Evolutionary conservation across 2,888 invertebrate species (phyloP).

Genomic region (Catocala sponsa): DNA sequence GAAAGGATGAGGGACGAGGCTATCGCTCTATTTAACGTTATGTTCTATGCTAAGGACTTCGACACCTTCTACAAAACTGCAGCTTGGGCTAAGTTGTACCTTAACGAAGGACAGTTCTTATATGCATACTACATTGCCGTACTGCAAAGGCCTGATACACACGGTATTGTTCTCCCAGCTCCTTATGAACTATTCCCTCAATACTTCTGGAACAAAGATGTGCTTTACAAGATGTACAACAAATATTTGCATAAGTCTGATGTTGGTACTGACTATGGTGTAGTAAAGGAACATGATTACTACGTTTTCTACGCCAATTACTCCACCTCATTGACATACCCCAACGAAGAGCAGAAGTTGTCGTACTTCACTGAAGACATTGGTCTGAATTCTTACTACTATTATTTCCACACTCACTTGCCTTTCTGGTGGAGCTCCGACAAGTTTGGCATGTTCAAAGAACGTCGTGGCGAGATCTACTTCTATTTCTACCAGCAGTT

Average conservation of each 20-base stretch:
- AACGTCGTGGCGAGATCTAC: constrained; percentile 90
- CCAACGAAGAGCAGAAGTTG: constrained; percentile 87
- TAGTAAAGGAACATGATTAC: constrained; percentile 72
- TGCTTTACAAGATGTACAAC: constrained; percentile 77
- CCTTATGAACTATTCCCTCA: constrained; percentile 91
- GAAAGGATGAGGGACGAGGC: constrained; percentile 81
- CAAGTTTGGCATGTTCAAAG: constrained; percentile 78
- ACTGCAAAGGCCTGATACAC: constrained; percentile 87
- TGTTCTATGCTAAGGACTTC: constrained; percentile 89
- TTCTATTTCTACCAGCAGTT: constrained; percentile 90
- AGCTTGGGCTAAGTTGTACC: constrained; percentile 85
- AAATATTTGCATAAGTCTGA: constrained; percentile 72
- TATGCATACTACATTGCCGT: constrained; percentile 89
- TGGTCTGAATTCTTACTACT: constrained; percentile 90
- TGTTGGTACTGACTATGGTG: constrained; percentile 69
- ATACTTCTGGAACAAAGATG: constrained; percentile 89
- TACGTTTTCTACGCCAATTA: constrained; percentile 88
- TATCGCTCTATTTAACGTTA: constrained; percentile 84
- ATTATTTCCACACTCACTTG: constrained; percentile 88
- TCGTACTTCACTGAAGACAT: constrained; percentile 92
- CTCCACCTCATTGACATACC: constrained; percentile 82
- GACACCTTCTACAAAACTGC: constrained; percentile 88
- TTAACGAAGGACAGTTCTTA: constrained; percentile 89
- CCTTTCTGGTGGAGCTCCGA: constrained; percentile 90
- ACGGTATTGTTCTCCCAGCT: constrained; percentile 89